Conservation (phyloP, 2,113 vertebrate species). For the Daboia siamensis region DNA sequence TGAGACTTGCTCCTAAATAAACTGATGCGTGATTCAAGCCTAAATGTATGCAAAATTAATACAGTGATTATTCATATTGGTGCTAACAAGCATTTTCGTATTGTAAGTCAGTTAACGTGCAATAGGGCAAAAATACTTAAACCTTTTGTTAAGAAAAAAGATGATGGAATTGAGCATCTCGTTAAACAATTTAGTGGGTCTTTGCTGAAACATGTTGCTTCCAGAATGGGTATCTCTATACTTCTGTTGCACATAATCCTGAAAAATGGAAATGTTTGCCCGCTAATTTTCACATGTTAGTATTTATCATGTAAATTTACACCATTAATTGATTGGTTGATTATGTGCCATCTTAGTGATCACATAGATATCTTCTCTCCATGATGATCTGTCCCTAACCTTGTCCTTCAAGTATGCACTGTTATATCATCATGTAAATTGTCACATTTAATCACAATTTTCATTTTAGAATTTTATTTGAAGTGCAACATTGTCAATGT, state of each 20-base stretch:
- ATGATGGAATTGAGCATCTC: neutral
- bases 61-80: neutral
- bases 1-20: neutral
- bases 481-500: neutral
- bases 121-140: neutral
- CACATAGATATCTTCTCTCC: neutral
- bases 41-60: neutral
- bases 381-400: neutral
- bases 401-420: neutral
- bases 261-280: neutral
- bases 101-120: neutral
- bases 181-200: neutral
- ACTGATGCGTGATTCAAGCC: neutral
- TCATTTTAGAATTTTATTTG: neutral
- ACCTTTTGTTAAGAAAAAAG: neutral
- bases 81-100: neutral
- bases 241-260: neutral
- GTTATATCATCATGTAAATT: neutral
- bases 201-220: neutral
- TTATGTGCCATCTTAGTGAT: neutral
- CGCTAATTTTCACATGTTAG: neutral
- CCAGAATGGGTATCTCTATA: neutral
- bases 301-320: neutral
- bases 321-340: neutral
- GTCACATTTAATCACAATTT: neutral